Evolutionary conservation across 2,888 invertebrate species (phyloP).

Genomic region (Vanessa cardui): DNA sequence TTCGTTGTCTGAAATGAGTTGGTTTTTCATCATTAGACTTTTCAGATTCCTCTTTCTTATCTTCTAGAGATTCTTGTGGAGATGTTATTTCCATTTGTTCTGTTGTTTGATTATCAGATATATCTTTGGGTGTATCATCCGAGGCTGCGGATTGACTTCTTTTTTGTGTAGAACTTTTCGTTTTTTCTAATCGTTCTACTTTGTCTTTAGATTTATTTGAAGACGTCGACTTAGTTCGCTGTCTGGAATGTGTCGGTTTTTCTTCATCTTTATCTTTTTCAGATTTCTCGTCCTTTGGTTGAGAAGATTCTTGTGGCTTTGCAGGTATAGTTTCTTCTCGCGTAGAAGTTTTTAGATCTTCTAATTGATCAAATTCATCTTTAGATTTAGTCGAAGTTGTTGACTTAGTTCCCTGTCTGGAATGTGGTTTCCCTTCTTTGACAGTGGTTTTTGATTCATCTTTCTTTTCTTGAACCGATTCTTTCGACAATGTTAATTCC

Average conservation of each 20-base stretch:
- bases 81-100: no score
- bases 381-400: no score
- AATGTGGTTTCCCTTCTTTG: no score
- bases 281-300: background rate
- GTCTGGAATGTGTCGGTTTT: conserved; percentile 16
- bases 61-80: background rate
- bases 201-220: conserved; percentile 46
- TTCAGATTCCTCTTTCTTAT: background rate
- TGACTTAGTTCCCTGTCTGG: no score
- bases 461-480: background rate
- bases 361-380: no score
- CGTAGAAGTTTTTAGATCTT: no score
- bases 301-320: background rate
- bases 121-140: background rate
- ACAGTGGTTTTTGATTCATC: background rate
- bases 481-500: background rate
- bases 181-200: background rate
- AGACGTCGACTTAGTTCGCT: conserved; percentile 39
- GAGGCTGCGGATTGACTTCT: background rate
- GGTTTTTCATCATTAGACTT: conserved; percentile 11
- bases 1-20: conserved; percentile 22
- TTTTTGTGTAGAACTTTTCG: no score
- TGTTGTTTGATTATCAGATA: background rate
- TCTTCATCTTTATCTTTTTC: conserved; percentile 9
- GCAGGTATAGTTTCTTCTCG: no score